phyloP scores from a whole-genome alignment of 2,797 vertebrate genomes.

The Tragopan temminckii region DNA sequence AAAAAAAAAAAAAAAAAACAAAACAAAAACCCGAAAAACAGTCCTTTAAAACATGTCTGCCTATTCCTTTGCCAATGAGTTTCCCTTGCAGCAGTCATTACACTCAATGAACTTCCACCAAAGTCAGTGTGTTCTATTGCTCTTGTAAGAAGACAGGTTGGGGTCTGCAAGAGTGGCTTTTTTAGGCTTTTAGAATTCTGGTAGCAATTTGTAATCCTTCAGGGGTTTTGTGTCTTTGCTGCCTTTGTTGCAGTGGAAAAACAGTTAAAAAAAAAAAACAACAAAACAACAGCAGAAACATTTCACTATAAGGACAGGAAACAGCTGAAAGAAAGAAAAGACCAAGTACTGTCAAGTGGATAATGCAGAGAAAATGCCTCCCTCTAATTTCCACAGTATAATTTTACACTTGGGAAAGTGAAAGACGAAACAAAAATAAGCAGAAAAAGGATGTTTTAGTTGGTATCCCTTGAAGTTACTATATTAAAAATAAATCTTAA shows the following conservation, averaged over 20 bases:
- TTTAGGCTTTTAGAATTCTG: neutral
- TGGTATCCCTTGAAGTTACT: neutral
- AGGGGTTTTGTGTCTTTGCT: neutral
- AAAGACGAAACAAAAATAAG: conserved; percentile 18
- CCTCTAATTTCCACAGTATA: neutral
- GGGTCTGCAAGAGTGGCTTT: fast-evolving
- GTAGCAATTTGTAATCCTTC: neutral
- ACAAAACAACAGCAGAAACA: neutral
- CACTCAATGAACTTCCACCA: neutral
- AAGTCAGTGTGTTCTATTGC: neutral
- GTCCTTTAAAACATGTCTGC: neutral
- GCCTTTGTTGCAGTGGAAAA: neutral
- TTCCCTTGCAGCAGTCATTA: neutral
- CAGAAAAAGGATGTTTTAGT: neutral
- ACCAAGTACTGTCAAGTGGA: neutral
- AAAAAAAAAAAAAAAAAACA: too few relatives aligned
- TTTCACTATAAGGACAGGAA: neutral
- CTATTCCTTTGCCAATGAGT: neutral
- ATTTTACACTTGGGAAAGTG: neutral
- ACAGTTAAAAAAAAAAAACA: neutral
- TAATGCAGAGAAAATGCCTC: neutral
- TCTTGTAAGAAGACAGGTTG: neutral
- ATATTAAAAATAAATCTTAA: neutral
- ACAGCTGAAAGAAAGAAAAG: neutral
- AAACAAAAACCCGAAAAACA: too few relatives aligned